These are phyloP conservation scores for Leucoraja erinaceus DNA, from an alignment of 2,113 vertebrate genomes.

Conservation along the genomic window DNA sequence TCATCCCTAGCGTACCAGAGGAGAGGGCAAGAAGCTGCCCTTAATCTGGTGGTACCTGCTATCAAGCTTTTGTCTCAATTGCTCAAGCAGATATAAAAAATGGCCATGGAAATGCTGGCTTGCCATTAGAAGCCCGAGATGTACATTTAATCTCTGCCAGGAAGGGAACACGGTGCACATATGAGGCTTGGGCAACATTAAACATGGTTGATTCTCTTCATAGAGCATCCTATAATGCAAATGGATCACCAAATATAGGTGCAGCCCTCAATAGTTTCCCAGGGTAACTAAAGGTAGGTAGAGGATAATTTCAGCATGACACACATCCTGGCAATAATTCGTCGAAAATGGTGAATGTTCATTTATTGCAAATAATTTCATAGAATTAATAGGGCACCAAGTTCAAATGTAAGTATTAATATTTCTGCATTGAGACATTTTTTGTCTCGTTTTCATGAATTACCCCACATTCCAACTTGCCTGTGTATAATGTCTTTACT, in stretches of 20 bases:
- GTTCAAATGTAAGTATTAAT: not conserved
- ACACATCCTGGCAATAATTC: not conserved
- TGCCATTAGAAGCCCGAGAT: not conserved
- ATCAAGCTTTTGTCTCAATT: no score
- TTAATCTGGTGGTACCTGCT: no score
- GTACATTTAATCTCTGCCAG: not conserved
- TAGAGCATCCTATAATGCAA: not conserved
- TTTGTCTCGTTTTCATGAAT: not conserved
- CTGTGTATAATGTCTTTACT: not conserved
- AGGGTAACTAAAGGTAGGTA: not conserved
- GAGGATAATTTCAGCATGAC: not conserved
- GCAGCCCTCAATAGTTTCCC: not conserved
- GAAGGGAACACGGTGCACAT: not conserved
- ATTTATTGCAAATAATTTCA: not conserved
- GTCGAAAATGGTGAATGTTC: not conserved
- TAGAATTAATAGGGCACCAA: not conserved
- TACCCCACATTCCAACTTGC: not conserved
- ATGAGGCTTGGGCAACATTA: not conserved
- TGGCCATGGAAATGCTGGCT: not conserved
- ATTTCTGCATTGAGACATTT: not conserved
- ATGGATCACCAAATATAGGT: not conserved
- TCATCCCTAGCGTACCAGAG: no score
- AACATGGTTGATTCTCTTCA: not conserved
- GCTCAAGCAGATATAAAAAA: not conserved
- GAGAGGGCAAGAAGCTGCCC: no score